A percentile compares a stretch with the other conserved stretches of the same genome.
phyloP scores from a whole-genome alignment of 2,888 invertebrate species.

The Chymomyza caudatula region DNA sequence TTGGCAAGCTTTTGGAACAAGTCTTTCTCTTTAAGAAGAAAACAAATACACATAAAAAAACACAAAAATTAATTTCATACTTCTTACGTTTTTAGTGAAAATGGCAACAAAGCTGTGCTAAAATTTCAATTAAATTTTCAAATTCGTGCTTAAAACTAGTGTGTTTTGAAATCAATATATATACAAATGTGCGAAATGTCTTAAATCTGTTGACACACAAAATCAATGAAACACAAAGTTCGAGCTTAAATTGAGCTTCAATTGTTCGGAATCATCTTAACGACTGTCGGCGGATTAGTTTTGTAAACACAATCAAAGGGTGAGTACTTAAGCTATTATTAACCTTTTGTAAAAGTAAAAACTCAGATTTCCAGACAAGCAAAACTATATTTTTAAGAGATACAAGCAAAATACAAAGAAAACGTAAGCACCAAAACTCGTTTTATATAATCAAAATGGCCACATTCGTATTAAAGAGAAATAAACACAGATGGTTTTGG shows the following conservation, averaged over 20 bases:
- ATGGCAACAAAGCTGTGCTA: neutral
- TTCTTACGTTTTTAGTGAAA: neutral
- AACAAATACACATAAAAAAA: neutral
- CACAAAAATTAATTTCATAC: neutral
- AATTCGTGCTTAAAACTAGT: neutral
- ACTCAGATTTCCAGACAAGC: neutral
- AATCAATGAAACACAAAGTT: neutral
- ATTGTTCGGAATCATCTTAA: neutral
- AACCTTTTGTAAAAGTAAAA: neutral
- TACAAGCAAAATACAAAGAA: neutral
- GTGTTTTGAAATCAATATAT: neutral
- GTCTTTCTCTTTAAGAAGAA: neutral
- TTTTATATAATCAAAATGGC: neutral
- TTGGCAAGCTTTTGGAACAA: neutral
- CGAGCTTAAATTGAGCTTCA: too few relatives aligned
- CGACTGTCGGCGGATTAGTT: neutral
- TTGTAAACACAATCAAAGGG: neutral
- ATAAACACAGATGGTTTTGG: neutral
- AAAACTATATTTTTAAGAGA: neutral
- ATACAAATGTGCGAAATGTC: neutral
- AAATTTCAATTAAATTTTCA: neutral
- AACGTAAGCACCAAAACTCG: neutral
- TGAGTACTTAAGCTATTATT: neutral
- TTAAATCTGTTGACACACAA: neutral
- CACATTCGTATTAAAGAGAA: neutral